Evolutionary conservation across 2,888 invertebrate species (phyloP), one percentile per base, ranked within the genome.

Genomic region (Panzeria rudis): DNA sequence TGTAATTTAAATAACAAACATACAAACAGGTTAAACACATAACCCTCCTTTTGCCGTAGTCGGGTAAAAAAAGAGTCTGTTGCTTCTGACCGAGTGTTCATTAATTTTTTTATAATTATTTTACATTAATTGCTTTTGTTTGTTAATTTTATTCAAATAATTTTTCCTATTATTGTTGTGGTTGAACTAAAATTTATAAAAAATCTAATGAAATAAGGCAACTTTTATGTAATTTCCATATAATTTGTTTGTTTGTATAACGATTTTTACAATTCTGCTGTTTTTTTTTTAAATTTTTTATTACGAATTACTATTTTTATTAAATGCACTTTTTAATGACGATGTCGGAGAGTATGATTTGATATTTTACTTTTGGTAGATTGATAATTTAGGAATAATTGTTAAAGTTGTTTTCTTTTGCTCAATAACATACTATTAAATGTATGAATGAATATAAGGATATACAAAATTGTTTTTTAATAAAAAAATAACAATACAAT

Each of bases 301-400:
- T 78, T 69, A 78, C 50, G 23, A 71, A 71, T 69, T 78, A 78
- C 54, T 59, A 54, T 71, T 85, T 84, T 44, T 68, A 64, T 87
- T 86, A 86, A 86, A 86, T 86, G 85, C 83, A 86, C 84, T 82
- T 82, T 44, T 86, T 77, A 79, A 86, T 82, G 76, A 78, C 76
- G 62, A 62, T 81, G 73, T 84, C 84, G 72, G 72, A 81, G 84
- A 81, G 80, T 84, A 66, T 80, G 61, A 44, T 81, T 80, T 78
- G 47, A 84, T 32, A 79, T 66, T 68, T 23, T 82, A 38, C 32
- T 66, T 17, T 75, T 47, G 38, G 54, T 72, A 62, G 25, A 15
- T 75, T 69, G 59, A 32, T 59, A 62, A 54, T 68, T 75, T 62
- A 56, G n/a, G 44, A 25, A 44, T 77, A 50, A 56, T 68, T 29